Conservation (phyloP, 1,140 invertebrate species). For the Neodiprion fabricii region DNA sequence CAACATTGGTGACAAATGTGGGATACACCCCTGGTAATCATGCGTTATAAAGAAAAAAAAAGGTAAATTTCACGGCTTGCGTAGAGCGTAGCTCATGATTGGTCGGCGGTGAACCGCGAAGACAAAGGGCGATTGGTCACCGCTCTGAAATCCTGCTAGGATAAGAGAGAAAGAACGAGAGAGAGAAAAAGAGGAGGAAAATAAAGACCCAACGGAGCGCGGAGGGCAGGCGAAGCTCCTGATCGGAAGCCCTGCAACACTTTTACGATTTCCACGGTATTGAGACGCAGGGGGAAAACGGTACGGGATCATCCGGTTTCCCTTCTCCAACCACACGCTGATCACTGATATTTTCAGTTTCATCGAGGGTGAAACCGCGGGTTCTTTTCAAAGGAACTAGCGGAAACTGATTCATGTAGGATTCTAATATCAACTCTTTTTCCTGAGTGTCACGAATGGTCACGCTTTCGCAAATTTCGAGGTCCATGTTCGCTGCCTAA, state of each 20-base stretch:
- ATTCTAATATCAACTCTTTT: too few relatives aligned
- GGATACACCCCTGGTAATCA: too few relatives aligned
- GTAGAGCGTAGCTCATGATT: background rate
- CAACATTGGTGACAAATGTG: too few relatives aligned
- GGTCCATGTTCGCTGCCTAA: too few relatives aligned
- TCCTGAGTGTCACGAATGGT: too few relatives aligned
- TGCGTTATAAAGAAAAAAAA: too few relatives aligned
- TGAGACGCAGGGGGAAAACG: slow-evolving; percentile 27
- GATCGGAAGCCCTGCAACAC: slow-evolving; percentile 39
- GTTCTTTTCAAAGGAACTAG: too few relatives aligned
- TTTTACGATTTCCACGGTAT: slow-evolving; percentile 44
- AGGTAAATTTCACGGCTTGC: too few relatives aligned
- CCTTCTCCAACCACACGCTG: too few relatives aligned
- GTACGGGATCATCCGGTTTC: too few relatives aligned
- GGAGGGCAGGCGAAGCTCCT: slow-evolving; percentile 22
- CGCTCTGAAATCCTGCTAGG: background rate
- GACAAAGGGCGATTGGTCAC: background rate
- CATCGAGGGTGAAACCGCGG: slow-evolving; percentile 9
- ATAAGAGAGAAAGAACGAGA: background rate
- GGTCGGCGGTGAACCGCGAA: background rate
- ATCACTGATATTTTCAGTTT: slow-evolving; percentile 10
- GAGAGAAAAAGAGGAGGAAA: background rate
- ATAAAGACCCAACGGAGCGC: background rate
- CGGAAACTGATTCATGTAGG: too few relatives aligned
- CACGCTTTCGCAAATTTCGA: too few relatives aligned